Evolutionary conservation across 2,888 invertebrate genomes (phyloP).

Genomic region (Drosophila pseudotakahashii): DNA sequence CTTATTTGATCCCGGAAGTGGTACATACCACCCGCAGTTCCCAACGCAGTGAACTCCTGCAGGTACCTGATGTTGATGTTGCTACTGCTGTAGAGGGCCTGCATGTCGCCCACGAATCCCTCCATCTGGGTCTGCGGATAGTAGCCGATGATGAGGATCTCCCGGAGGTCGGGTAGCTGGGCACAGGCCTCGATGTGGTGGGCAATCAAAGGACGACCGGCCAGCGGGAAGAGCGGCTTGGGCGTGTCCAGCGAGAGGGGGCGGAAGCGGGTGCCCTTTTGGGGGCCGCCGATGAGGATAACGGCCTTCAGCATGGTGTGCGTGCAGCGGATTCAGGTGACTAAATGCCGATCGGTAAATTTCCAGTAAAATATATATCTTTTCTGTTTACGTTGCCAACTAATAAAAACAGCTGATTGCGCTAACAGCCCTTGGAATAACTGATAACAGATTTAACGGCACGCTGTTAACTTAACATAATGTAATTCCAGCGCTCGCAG

Average conservation of each 20-base stretch:
- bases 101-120: constrained; percentile 94
- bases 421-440: constrained; percentile 10
- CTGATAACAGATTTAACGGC: constrained; percentile 11
- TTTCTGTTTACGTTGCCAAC: constrained; percentile 72
- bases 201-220: constrained; percentile 97
- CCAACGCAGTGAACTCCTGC: constrained; percentile 97
- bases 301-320: constrained; percentile 91
- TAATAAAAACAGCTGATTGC: constrained; percentile 32
- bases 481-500: background rate
- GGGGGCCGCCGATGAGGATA: constrained; percentile 96
- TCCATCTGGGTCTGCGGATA: constrained; percentile 94
- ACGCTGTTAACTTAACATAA: background rate
- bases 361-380: too few species aligned
- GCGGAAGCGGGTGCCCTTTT: constrained; percentile 98
- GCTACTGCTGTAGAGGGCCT: constrained; percentile 88
- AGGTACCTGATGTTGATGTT: constrained; percentile 92
- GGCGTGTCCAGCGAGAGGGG: constrained; percentile 98
- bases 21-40: constrained; percentile 98
- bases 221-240: constrained; percentile 98
- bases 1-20: constrained; percentile 98
- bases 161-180: constrained; percentile 91
- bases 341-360: constrained; percentile 17
- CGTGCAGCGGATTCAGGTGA: constrained; percentile 15
- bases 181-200: constrained; percentile 98
- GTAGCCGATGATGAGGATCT: constrained; percentile 97